phyloP scores from a whole-genome alignment of 2,797 vertebrate species.

The Ispidina picta region DNA sequence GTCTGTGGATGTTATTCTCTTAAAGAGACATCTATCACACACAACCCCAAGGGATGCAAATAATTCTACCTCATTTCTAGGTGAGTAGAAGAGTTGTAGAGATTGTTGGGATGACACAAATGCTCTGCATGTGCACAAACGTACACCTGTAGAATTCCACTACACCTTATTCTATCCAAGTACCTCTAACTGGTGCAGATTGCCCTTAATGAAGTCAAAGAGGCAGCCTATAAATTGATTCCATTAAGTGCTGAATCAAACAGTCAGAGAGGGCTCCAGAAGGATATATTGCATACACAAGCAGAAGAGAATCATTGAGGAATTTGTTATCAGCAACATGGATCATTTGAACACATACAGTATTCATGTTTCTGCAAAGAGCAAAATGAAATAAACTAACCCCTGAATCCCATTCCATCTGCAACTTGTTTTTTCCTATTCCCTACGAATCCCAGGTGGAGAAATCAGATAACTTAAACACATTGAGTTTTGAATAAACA shows the following conservation, averaged over 20 bases:
- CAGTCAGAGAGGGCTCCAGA: not conserved
- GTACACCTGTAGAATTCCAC: not conserved
- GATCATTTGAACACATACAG: not conserved
- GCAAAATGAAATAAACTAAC: not conserved
- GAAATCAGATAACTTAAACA: not conserved
- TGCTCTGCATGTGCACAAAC: not conserved
- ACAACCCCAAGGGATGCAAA: not conserved
- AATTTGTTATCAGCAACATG: not conserved
- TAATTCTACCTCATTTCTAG: not conserved
- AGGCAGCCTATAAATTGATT: constrained; percentile 27
- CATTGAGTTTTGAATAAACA: not conserved
- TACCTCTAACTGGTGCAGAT: not conserved
- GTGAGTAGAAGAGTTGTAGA: not conserved
- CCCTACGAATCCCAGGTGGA: not conserved
- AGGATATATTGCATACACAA: constrained; percentile 3
- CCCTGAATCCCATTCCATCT: not conserved
- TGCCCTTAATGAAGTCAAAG: not conserved
- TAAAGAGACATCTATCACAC: not conserved
- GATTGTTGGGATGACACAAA: accelerated
- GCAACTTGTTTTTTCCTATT: not conserved
- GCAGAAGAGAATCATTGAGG: not conserved
- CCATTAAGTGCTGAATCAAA: constrained; percentile 4
- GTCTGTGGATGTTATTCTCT: not conserved
- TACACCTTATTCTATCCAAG: not conserved
- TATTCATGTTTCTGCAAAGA: not conserved